These are phyloP conservation scores for Chitala chitala DNA, from an alignment of 2,113 vertebrate genomes.

Conservation along the genomic window DNA sequence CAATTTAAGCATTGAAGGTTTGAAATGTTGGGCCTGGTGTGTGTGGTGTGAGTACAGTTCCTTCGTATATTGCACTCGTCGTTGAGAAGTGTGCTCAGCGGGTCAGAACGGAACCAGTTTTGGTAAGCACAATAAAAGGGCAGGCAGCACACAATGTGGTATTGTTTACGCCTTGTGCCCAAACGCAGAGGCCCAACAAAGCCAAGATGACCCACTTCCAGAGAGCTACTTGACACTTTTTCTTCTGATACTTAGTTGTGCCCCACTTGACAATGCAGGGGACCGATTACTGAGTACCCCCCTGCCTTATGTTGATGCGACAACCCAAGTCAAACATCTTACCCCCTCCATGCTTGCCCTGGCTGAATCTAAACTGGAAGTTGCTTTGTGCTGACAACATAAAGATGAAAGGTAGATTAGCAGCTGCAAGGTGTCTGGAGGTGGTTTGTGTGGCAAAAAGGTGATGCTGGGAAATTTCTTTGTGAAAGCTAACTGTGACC, in stretches of 20 bases:
- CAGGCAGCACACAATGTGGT: background rate
- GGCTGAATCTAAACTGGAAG: too few relatives aligned
- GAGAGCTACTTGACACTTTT: constrained; percentile 5
- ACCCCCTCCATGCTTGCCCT: background rate
- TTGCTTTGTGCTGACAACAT: too few relatives aligned
- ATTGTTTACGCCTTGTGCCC: constrained; percentile 16
- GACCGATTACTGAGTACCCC: background rate
- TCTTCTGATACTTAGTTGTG: constrained; percentile 19
- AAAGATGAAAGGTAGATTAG: too few relatives aligned
- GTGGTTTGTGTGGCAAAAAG: too few relatives aligned
- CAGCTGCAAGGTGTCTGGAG: too few relatives aligned
- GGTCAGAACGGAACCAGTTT: background rate
- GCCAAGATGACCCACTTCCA: constrained; percentile 22
- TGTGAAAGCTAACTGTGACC: too few relatives aligned
- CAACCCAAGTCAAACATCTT: background rate
- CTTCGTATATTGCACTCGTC: too few relatives aligned
- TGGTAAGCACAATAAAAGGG: background rate
- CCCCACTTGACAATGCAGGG: constrained; percentile 26
- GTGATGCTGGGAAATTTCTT: too few relatives aligned
- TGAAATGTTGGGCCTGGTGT: too few relatives aligned
- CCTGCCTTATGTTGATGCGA: background rate
- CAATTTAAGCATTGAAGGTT: too few relatives aligned
- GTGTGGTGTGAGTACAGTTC: too few relatives aligned
- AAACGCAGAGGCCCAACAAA: constrained; percentile 17
- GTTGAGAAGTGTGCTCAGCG: constrained; percentile 14